These are phyloP conservation scores for Hydrolagus colliei DNA, from an alignment of 2,797 vertebrate genomes.

Conservation along the genomic window DNA sequence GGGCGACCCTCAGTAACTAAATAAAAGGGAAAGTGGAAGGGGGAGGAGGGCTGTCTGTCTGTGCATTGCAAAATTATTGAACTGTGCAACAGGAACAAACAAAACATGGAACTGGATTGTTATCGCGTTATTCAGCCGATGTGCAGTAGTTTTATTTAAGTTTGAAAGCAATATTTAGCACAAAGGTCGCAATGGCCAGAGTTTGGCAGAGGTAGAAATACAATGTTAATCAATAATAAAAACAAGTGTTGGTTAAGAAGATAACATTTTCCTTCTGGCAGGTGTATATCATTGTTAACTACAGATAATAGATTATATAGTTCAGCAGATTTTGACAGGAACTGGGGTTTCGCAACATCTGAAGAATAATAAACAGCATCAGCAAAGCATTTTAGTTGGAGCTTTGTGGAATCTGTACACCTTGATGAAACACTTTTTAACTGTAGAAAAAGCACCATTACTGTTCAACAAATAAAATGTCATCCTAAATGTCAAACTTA, in stretches of 20 bases:
- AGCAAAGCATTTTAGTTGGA: not conserved
- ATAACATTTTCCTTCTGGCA: no score
- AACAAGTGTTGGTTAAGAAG: no score
- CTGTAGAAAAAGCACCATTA: not conserved
- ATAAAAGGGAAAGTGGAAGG: slow-evolving; percentile 31
- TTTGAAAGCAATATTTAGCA: not conserved
- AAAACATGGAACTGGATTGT: slow-evolving; percentile 45
- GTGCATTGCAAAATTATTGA: slow-evolving; percentile 46
- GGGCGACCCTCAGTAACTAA: slow-evolving; percentile 52
- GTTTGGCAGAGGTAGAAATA: not conserved
- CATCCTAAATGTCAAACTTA: not conserved
- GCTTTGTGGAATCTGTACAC: not conserved
- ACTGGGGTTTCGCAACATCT: not conserved
- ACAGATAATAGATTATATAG: not conserved
- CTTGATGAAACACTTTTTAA: not conserved
- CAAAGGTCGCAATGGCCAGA: not conserved
- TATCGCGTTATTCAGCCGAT: not conserved
- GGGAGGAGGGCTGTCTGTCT: slow-evolving; percentile 41
- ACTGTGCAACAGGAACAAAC: slow-evolving; percentile 38
- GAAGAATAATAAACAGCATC: not conserved
- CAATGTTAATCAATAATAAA: no score
- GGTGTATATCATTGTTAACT: no score
- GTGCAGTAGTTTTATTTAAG: not conserved
- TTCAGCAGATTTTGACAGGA: not conserved
- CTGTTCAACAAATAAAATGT: not conserved